A percentile compares a stretch with the other conserved stretches of the same genome.
Evolutionary conservation across 2,888 invertebrate species (phyloP).

Genomic region (Orgyia antiqua): DNA sequence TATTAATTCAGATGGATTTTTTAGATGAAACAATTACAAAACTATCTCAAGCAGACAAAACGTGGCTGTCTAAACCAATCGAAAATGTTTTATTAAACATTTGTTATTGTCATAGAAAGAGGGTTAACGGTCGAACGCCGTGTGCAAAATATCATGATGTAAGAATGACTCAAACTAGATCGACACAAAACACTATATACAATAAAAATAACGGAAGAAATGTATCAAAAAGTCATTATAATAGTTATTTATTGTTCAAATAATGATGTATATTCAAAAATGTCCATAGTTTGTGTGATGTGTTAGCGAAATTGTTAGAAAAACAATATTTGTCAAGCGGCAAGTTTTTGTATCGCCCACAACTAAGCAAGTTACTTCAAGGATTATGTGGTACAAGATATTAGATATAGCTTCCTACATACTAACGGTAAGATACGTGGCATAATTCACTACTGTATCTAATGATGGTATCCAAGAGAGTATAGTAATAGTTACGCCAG

Average conservation of each 20-base stretch:
- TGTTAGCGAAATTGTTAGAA: slow-evolving; percentile 38
- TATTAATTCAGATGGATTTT: no score
- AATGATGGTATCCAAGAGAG: no score
- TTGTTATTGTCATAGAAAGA: slow-evolving; percentile 20
- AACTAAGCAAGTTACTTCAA: slow-evolving; percentile 19
- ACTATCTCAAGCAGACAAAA: slow-evolving; percentile 4
- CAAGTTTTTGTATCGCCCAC: slow-evolving; percentile 42
- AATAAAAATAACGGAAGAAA: slow-evolving; percentile 22
- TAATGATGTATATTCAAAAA: slow-evolving; percentile 27
- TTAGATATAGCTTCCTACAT: background rate
- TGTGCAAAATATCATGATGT: slow-evolving; percentile 27
- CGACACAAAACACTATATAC: slow-evolving; percentile 24
- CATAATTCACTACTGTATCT: no score
- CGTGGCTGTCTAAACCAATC: slow-evolving; percentile 17
- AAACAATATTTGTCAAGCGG: slow-evolving; percentile 42
- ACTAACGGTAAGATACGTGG: no score
- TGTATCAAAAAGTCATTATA: slow-evolving; percentile 17
- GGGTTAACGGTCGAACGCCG: slow-evolving; percentile 21
- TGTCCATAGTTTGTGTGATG: slow-evolving; percentile 22
- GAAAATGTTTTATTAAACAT: slow-evolving; percentile 15
- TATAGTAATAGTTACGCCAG: no score
- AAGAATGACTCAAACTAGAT: slow-evolving; percentile 18
- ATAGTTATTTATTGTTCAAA: slow-evolving; percentile 21
- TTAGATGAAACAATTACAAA: no score
- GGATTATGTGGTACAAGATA: slow-evolving; percentile 21